Percentiles rank a stretch among this genome's conserved stretches.
Evolutionary conservation across 2,797 vertebrate genomes (phyloP).

Genomic region (Bovichtus variegatus): DNA sequence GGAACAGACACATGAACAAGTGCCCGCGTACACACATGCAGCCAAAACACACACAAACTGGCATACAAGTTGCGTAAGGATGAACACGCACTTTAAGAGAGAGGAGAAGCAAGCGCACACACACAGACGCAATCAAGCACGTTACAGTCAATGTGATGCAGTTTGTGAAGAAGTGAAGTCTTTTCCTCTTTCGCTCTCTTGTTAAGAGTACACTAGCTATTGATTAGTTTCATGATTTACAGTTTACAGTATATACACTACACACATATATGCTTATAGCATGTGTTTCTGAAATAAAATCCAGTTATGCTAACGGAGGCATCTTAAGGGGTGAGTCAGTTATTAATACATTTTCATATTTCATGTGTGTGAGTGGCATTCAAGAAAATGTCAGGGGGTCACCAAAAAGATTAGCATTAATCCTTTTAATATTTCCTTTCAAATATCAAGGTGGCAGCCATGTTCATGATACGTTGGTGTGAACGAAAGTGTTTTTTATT

Average conservation of each 20-base stretch:
- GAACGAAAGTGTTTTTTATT: not conserved
- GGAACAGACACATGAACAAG: not conserved
- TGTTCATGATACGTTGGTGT: not conserved
- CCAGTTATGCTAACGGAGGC: not conserved
- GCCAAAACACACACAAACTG: not conserved
- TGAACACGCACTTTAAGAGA: not conserved
- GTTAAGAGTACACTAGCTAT: not conserved
- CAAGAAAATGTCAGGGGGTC: conserved; percentile 5
- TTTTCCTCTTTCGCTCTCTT: not conserved
- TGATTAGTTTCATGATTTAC: not conserved
- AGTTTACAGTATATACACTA: not conserved
- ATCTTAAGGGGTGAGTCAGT: not conserved
- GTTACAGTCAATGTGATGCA: not conserved
- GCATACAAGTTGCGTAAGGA: not conserved
- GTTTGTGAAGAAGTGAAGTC: not conserved
- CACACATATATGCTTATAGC: not conserved
- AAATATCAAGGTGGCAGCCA: not conserved
- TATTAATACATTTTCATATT: not conserved
- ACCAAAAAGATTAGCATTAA: not conserved
- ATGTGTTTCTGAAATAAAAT: not conserved
- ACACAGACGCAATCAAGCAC: not conserved
- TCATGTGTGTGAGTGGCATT: not conserved
- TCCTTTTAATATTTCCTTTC: not conserved
- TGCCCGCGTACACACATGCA: not conserved
- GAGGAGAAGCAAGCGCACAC: not conserved